phyloP scores from a whole-genome alignment of 2,797 vertebrate genomes.

The Balearica regulorum region DNA sequence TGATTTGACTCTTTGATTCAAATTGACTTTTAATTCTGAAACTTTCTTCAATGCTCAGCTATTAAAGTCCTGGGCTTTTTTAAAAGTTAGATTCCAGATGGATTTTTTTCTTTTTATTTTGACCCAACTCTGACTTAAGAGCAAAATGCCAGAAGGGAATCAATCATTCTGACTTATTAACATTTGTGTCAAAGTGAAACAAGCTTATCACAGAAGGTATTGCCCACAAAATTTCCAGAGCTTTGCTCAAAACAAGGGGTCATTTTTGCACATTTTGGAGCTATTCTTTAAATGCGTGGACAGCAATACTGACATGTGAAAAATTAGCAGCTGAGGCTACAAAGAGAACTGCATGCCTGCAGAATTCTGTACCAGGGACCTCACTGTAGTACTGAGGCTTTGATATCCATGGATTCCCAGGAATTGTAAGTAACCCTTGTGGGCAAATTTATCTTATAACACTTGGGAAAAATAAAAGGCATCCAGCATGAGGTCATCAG shows the following conservation, averaged over 20 bases:
- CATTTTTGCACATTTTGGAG: not conserved
- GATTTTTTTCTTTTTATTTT: constrained; percentile 14
- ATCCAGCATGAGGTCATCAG: constrained; percentile 43
- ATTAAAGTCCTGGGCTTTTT: not conserved
- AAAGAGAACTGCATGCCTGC: not conserved
- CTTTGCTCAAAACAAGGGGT: not conserved
- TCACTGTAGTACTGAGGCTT: not conserved
- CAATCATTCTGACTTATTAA: constrained; percentile 29
- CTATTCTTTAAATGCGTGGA: not conserved
- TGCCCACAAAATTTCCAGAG: constrained; percentile 33
- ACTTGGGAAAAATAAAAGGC: constrained; percentile 55
- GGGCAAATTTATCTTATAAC: constrained; percentile 41
- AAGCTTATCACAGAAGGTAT: not conserved
- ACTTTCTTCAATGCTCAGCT: not conserved
- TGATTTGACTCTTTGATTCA: not conserved
- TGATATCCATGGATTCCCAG: constrained; percentile 39
- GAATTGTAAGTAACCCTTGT: constrained; percentile 24
- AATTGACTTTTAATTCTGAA: constrained; percentile 44
- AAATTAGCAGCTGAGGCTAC: not conserved
- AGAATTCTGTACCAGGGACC: not conserved
- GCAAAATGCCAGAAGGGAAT: constrained; percentile 5
- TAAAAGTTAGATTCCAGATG: not conserved
- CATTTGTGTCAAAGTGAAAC: constrained; percentile 13
- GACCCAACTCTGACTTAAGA: not conserved
- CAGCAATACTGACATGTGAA: not conserved